Evolutionary conservation across 2,888 invertebrate genomes (phyloP).

Genomic region (Eustalomyia histrio): DNA sequence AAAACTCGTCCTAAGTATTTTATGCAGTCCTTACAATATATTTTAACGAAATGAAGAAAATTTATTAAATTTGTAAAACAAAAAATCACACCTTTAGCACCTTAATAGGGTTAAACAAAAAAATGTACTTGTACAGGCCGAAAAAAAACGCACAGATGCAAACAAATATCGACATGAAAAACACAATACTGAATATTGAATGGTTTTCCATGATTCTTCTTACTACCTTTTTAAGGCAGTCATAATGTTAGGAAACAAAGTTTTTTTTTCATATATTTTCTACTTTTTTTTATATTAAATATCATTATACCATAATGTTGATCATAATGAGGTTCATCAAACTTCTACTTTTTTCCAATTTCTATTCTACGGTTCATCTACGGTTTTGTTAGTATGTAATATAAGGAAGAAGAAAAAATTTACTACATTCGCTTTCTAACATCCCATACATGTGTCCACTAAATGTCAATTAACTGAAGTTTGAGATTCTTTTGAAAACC

Average conservation of each 20-base stretch:
- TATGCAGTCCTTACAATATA: too few relatives aligned
- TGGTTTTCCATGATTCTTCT: conserved; percentile 37
- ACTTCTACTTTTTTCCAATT: conserved; percentile 31
- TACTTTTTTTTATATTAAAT: conserved; percentile 35
- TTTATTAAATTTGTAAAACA: too few relatives aligned
- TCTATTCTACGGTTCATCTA: conserved; percentile 12
- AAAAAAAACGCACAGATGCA: conserved; percentile 50
- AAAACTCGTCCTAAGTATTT: too few relatives aligned
- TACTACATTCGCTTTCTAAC: conserved; percentile 49
- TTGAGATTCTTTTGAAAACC: conserved; percentile 65
- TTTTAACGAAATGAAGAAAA: too few relatives aligned
- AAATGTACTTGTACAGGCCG: not conserved
- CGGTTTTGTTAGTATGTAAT: not conserved
- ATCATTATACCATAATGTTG: conserved; percentile 60
- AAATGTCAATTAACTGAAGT: conserved; percentile 76
- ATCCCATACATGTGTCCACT: conserved; percentile 73
- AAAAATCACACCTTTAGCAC: too few relatives aligned
- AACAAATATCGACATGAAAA: conserved; percentile 36
- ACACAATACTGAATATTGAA: conserved; percentile 42
- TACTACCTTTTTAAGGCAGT: conserved; percentile 46
- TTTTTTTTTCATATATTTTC: not conserved
- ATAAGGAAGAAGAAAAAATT: conserved; percentile 27
- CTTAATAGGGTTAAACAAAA: not conserved
- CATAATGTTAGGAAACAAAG: conserved; percentile 50
- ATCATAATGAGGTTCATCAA: conserved; percentile 64